A percentile compares a stretch with the other conserved stretches of the same genome.
These are phyloP conservation scores for Toxotes jaculatrix DNA, from an alignment of 2,113 vertebrate species.

Conservation along the genomic window DNA sequence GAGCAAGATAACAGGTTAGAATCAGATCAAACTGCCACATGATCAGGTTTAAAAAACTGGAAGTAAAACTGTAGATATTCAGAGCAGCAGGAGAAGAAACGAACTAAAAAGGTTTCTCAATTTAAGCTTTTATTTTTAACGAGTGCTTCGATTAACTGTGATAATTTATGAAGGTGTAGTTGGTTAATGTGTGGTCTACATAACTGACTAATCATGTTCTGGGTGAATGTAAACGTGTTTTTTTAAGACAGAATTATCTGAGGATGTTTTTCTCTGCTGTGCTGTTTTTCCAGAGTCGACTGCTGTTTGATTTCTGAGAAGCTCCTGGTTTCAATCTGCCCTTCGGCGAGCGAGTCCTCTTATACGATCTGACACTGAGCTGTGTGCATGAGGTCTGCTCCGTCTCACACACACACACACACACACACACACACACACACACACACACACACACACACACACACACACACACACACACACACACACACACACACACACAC, in stretches of 20 bases:
- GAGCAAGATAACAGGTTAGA: no score
- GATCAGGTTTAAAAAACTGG: no score
- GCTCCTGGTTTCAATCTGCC: constrained; percentile 50
- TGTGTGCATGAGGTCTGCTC: constrained; percentile 24
- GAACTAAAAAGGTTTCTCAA: no score
- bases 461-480: not conserved
- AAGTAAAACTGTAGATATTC: no score
- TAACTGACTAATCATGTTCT: not conserved
- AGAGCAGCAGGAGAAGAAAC: no score
- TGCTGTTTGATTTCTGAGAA: constrained; percentile 21
- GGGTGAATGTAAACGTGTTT: not conserved
- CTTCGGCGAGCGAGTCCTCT: constrained; percentile 24
- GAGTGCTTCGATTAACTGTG: no score
- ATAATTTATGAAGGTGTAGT: no score
- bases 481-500: constrained; percentile 31
- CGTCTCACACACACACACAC: constrained; percentile 21
- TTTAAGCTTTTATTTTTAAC: no score
- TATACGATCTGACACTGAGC: constrained; percentile 52
- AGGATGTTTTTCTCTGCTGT: not conserved
- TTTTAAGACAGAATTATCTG: not conserved
- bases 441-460: constrained; percentile 19
- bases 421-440: constrained; percentile 17
- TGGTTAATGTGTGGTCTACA: no score
- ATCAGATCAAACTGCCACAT: no score
- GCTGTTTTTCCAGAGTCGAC: not conserved